Conservation (phyloP, 2,113 vertebrate genomes). For the Aphyosemion australe region DNA sequence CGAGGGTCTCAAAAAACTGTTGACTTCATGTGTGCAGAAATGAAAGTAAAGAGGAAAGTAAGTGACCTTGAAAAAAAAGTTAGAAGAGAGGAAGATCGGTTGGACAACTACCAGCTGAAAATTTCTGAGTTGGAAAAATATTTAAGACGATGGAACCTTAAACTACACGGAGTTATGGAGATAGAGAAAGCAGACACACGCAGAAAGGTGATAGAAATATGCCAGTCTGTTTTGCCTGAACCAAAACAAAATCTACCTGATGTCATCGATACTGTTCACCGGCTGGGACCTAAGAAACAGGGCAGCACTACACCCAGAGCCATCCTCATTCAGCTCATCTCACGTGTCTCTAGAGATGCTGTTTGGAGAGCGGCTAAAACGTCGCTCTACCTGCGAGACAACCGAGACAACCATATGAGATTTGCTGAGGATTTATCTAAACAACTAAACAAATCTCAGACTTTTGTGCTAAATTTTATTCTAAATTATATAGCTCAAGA, state of each 20-base stretch:
- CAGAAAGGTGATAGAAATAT: not conserved
- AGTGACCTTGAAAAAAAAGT: not conserved
- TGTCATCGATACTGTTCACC: not conserved
- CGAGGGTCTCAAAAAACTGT: not conserved
- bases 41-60: not conserved
- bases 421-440: constrained; percentile 1
- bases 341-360: not conserved
- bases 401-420: not conserved
- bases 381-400: not conserved
- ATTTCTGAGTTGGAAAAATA: not conserved
- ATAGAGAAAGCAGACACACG: not conserved
- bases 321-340: not conserved
- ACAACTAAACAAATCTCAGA: too few relatives aligned
- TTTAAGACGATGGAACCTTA: not conserved
- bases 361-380: not conserved
- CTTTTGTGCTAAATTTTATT: too few relatives aligned
- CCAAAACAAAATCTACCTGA: not conserved
- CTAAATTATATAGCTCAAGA: too few relatives aligned
- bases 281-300: not conserved
- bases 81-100: not conserved
- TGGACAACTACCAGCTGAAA: too few relatives aligned
- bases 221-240: not conserved
- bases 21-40: not conserved
- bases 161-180: not conserved
- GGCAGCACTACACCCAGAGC: not conserved